These are phyloP conservation scores for Ctenopoma kingsleyae DNA, from an alignment of 2,797 vertebrate species.

Conservation along the genomic window DNA sequence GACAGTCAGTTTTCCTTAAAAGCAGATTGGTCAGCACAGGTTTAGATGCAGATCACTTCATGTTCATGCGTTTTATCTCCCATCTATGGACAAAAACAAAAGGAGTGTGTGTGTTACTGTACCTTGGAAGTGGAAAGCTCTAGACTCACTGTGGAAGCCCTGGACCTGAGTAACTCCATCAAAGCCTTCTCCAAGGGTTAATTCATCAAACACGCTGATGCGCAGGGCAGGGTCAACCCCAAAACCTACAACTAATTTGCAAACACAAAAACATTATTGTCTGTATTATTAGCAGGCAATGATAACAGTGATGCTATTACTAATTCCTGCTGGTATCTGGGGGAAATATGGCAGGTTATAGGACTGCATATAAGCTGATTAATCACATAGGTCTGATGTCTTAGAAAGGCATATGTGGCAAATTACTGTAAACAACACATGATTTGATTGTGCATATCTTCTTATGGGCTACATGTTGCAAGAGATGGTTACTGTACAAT, in stretches of 20 bases:
- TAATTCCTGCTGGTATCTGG: slow-evolving; percentile 12
- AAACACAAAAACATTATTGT: slow-evolving; percentile 51
- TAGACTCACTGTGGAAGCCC: slow-evolving; percentile 95
- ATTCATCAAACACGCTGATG: slow-evolving; percentile 92
- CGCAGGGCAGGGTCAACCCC: slow-evolving; percentile 95
- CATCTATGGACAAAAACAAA: slow-evolving; percentile 2
- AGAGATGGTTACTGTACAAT: slow-evolving; percentile 21
- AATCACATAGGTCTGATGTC: slow-evolving; percentile 3
- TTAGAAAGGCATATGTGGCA: background rate
- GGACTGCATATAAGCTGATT: background rate
- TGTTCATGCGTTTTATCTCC: background rate
- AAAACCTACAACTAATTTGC: slow-evolving; percentile 88
- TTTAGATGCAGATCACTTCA: slow-evolving; percentile 4
- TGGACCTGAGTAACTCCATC: slow-evolving; percentile 94
- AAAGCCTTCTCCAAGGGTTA: slow-evolving; percentile 88
- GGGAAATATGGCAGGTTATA: slow-evolving; percentile 19
- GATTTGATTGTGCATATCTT: background rate
- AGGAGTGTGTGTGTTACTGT: slow-evolving; percentile 58
- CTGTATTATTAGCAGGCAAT: slow-evolving; percentile 26
- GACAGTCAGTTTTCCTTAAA: slow-evolving; percentile 2
- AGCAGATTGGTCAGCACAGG: background rate
- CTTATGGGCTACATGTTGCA: slow-evolving; percentile 24
- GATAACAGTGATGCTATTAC: slow-evolving; percentile 32
- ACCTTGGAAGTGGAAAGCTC: slow-evolving; percentile 98
- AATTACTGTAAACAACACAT: slow-evolving; percentile 20